Evolutionary conservation across 2,888 invertebrate species (phyloP), one percentile per base, ranked within the genome.

Genomic region (Cheilosia vernalis): DNA sequence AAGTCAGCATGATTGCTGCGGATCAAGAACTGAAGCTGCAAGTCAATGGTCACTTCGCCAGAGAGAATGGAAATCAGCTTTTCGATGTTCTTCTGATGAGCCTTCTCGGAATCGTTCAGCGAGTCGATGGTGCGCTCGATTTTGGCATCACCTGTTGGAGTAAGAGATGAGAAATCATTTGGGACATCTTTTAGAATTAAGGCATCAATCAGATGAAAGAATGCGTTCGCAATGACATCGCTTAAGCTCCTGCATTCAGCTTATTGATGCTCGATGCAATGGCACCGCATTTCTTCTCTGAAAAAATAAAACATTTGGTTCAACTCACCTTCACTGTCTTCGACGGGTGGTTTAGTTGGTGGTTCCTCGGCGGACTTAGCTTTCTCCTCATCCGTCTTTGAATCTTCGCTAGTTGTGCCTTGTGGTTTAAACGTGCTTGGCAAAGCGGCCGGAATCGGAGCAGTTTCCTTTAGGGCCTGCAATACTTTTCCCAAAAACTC

Each of bases 1-100:
- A 98, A 95, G 92, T 99, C 99, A 4, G 99, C 98, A 92, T 99
- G 98, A 93, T 99, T 99, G 89, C 98, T 98, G 87, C 99, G 95
- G 88, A 99, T 99, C 78, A 99, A 94, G 92, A 99, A 99, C 92
- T 99, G 99, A 87, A 99, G 93, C 92, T 99, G 98, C 74, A 98
- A 94, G 87, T 97, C 98, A 90, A 99, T 99, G 0, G 98, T 97
- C n/a, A 98, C 95, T 92, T 99, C 98, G 42, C 99, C 99, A 70
- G 97, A 96, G 37, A 99, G 93, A 89, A 99, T 99, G 21, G 96
- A 96, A 79, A 97, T 96, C 42, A 99, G 92, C 89, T 98, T 97
- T 90, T 97, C 97, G 85, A 98, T 95, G 87, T 97, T 94, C 86
- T 95, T 95, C 90, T 98, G 98, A 89, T 97, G 96, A 88, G 95